A percentile compares a stretch with the other conserved stretches of the same genome.
Evolutionary conservation across 2,113 vertebrate genomes (phyloP).

Genomic region (Meriones unguiculatus): DNA sequence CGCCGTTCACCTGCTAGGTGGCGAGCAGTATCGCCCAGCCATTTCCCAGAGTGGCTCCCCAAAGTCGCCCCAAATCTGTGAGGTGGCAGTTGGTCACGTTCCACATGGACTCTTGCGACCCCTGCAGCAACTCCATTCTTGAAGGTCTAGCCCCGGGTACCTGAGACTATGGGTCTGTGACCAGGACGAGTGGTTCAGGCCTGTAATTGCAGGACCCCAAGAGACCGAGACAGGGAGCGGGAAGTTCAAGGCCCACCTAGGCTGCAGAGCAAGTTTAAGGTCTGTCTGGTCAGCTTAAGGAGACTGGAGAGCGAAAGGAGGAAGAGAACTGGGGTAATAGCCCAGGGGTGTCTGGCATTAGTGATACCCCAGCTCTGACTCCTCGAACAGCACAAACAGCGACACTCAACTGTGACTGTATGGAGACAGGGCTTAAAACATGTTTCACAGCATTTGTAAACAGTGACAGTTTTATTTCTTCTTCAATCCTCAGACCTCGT

Average conservation of each 20-base stretch:
- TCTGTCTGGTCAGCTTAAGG: background rate
- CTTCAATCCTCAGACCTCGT: background rate
- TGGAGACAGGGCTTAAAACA: background rate
- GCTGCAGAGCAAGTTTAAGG: background rate
- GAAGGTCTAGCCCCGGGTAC: background rate
- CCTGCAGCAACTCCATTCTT: background rate
- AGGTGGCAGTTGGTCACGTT: background rate
- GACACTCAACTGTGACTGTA: background rate
- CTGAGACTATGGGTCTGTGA: background rate
- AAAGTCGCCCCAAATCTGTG: background rate
- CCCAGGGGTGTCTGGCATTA: no score
- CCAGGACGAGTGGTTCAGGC: background rate
- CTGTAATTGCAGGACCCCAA: background rate
- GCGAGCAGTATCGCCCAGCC: background rate
- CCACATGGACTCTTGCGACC: background rate
- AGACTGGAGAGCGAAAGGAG: background rate
- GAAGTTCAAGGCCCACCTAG: background rate
- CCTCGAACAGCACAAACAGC: background rate
- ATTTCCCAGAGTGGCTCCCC: constrained; percentile 1
- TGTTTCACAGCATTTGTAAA: background rate
- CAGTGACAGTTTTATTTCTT: background rate
- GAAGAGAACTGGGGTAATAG: no score
- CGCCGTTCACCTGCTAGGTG: background rate
- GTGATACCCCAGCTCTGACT: background rate
- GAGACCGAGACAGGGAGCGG: background rate